phyloP scores from a whole-genome alignment of 2,888 invertebrate species.

The Liodrosophila aerea region DNA sequence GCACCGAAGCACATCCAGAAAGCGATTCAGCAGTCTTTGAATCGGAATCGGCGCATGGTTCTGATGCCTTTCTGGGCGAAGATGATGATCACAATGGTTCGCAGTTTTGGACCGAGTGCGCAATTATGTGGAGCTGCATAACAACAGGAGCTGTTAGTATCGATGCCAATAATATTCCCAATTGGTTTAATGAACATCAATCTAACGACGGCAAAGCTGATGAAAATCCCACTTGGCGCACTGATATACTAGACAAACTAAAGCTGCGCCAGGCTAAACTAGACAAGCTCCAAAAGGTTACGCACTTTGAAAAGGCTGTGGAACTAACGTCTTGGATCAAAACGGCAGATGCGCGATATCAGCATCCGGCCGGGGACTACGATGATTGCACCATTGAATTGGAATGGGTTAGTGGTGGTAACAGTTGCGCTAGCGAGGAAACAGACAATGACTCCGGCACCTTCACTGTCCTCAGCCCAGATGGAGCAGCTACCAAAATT shows the following conservation, averaged over 20 bases:
- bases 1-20: conserved; percentile 93
- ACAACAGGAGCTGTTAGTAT: conserved; percentile 91
- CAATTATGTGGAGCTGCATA: conserved; percentile 91
- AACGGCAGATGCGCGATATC: conserved; percentile 89
- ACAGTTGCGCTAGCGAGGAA: conserved; percentile 83
- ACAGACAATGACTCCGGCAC: conserved; percentile 87
- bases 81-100: conserved; percentile 86
- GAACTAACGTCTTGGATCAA: conserved; percentile 94
- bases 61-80: conserved; percentile 89
- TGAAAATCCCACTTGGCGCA: conserved; percentile 89
- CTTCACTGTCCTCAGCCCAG: conserved; percentile 89
- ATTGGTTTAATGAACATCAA: conserved; percentile 88
- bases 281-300: conserved; percentile 83
- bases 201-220: conserved; percentile 84
- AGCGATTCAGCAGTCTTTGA: conserved; percentile 92
- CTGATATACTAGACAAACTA: conserved; percentile 87
- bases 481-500: conserved; percentile 89
- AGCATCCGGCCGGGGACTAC: conserved; percentile 84
- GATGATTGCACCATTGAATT: conserved; percentile 91
- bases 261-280: conserved; percentile 84
- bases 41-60: conserved; percentile 87
- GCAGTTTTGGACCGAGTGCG: conserved; percentile 90
- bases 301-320: conserved; percentile 89
- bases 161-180: conserved; percentile 88
- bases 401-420: conserved; percentile 88